Base-by-base conservation (phyloP, 2,888 invertebrate genomes). In the Lasioglossum villosulum region DNA sequence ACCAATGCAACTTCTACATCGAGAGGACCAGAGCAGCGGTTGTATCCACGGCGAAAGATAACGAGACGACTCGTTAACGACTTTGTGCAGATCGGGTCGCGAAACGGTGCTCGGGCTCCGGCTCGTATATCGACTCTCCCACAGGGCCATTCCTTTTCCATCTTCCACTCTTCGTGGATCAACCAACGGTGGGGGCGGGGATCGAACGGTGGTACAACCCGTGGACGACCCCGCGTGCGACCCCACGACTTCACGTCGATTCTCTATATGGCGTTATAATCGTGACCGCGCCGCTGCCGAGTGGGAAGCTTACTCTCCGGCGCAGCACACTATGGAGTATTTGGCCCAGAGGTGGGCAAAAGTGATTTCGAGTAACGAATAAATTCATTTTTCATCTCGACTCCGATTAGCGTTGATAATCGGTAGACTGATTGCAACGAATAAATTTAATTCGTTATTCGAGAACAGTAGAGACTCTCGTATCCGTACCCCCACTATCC, bases 51-150 rank as follows among this genome's bases (percentile, higher is more conserved):
- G 84, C 76, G 63, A 84, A 86, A 90, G 90, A 90, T 90, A 90
- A 90, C 90, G 90, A 89, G 88, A 81, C 23, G 84, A 80, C 89
- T 90, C 90, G 89, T 88, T 90, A 90, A 90, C 90, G 90, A 90
- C 80, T 86, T 87, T 83, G 82, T 16, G 81, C 79, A 76, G 84
- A 88, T 90, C 85, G 82, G 74, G 79, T 78, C 52, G 68, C 78
- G 83, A 78, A 84, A 89, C 86, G 89, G 72, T 73, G 88, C 70
- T 70, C 45, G 59, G 75, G 76, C 34, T 42, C 68, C 66, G 66
- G 73, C 52, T 86, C 84, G 87, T 87, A 87, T 80, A 87, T 90
- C 83, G 89, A 75, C 75, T 90, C 90, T 90, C 88, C 76, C 79
- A 83, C 81, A 75, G 81, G 78, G 75, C n/a, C 56, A 48, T 83